Percentiles rank a stretch among this genome's conserved stretches.
Evolutionary conservation across 2,113 vertebrate genomes (phyloP).

Genomic region (Lynx canadensis): DNA sequence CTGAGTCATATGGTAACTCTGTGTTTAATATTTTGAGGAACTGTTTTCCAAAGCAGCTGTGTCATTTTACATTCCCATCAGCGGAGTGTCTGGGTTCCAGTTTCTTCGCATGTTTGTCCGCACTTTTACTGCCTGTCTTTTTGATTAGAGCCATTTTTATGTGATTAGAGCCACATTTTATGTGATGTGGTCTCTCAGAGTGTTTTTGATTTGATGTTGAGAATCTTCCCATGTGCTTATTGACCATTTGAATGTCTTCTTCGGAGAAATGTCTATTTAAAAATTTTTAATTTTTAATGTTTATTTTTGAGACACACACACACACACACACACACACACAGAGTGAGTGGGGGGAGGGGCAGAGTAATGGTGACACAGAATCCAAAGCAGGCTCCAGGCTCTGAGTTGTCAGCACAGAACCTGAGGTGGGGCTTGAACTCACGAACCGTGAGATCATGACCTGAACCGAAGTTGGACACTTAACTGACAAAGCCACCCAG

Average conservation of each 20-base stretch:
- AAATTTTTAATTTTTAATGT: no score
- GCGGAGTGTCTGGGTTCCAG: not conserved
- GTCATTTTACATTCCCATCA: not conserved
- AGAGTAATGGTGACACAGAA: no score
- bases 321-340: no score
- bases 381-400: no score
- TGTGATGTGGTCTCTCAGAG: not conserved
- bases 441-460: no score
- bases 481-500: no score
- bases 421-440: no score
- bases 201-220: conserved; percentile 24
- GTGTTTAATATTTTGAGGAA: not conserved
- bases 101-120: not conserved
- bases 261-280: not conserved
- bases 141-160: not conserved
- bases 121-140: not conserved
- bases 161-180: not conserved
- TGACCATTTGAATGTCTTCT: not conserved
- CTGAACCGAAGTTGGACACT: no score
- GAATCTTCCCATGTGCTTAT: not conserved
- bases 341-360: no score
- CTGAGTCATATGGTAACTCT: not conserved
- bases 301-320: no score
- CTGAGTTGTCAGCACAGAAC: no score
- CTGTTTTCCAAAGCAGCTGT: not conserved